Base-by-base conservation (phyloP, 2,113 vertebrate genomes). In the Rhizomys pruinosus region DNA sequence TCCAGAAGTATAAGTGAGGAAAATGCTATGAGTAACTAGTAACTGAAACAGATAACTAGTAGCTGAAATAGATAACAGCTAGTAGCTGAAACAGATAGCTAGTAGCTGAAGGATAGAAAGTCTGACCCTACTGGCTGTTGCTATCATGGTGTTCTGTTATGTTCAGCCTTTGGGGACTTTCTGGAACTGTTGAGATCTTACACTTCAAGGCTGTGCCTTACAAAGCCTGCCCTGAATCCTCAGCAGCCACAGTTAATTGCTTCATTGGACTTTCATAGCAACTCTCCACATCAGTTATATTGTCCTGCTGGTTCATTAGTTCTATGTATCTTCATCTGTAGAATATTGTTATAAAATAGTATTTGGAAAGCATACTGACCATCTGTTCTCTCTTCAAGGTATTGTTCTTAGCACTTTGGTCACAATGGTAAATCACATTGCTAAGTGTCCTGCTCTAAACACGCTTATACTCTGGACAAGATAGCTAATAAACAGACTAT, bases 101-200 rank as follows among this genome's bases (percentile, higher is more conserved):
- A 66, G 61, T 71, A 74, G 74, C 34, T 47, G 19, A 69, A 72
- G 8, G 64, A 64, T 64, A 77, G 79, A 47, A 37, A 87, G 19
- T 81, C 25, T 1, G 25, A 64, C n/a, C 7, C 19, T 42, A 42
- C 19, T 89, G 15, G 78, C 7, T 19, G 1, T 25, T 55, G 11
- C 19, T 93, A 34, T 55, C 6, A 90, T 47, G 55, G 25, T 96
- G 37, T 91, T 82, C 78, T 78, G 8, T 82, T 32, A 42, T 29
- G 91, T 84, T 55, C 1, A 52, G 66, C 44, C 47, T 71, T 29
- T 69, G 39, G 10, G 57, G 44, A 39, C 72, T 84, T 95, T 79
- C 15, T 29, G 44, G 61, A 93, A 47, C n/a, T 76, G 16, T 25
- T 94, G 32, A 88, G 93, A 87, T 90, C 17, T 63, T 82, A 84